Base-by-base conservation (phyloP, 1,140 invertebrate species). In the Penaeus chinensis region DNA sequence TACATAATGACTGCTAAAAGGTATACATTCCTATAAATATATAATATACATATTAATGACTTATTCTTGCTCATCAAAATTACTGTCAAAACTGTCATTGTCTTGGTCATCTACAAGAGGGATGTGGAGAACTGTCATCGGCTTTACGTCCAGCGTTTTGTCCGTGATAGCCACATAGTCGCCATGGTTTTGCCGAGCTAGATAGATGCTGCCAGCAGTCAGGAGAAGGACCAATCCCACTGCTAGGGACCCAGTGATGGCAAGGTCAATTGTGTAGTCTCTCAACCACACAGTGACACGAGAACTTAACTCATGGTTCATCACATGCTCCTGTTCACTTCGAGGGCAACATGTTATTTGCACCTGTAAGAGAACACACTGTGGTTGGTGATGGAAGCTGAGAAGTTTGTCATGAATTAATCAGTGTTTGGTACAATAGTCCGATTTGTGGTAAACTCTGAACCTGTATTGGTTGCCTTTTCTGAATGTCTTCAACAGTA, bases 81-180 rank as follows among this genome's bases (percentile, higher is more conserved):
- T 74, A 27, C 69, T 74, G 24, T 74, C 69, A 74, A 74, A 74
- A 74, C 69, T 74, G n/a, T 74, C 69, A 19, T 74, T 74, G 69
- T 74, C 69, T 47, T 47, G 47, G 37, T 74, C 69, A 27, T 74
- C 69, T 18, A 74, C 69, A 19, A 74, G 69, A 18, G 69, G 69
- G 24, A 74, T 74, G 69, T 74, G 69, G 24, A 74, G 69, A 74
- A 74, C 69, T 74, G 69, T 37, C 24, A 24, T 74, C 37, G 69
- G 24, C 69, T 74, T 74, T 24, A 74, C 18, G 24, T 74, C 69
- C 24, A 32, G 69, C 16, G 37, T 19, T 16, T 74, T 37, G 7
- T 74, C n/a, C n/a, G 69, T 74, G 18, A 74, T 74, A n/a, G 37
- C 24, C 16, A 74, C 37, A 74, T 74, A 74, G 24, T 74, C 24